Conservation (phyloP, 2,797 vertebrate genomes). For the Pseudochaenichthys georgianus region DNA sequence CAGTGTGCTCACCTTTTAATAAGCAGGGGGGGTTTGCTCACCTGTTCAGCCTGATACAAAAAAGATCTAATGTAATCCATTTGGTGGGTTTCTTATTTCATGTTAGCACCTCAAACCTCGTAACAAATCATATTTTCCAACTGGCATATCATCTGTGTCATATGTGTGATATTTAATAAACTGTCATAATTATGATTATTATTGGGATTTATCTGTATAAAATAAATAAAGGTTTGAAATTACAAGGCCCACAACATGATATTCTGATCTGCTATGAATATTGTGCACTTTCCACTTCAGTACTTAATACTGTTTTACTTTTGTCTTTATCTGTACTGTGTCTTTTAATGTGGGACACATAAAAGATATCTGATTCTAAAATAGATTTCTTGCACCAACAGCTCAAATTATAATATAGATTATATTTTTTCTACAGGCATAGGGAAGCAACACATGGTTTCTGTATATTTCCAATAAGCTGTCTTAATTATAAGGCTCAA, state of each 20-base stretch:
- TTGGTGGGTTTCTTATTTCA: neutral
- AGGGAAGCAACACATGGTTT: neutral
- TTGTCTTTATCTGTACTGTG: too few species aligned
- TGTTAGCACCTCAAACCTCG: neutral
- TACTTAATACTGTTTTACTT: too few species aligned
- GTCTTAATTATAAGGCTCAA: neutral
- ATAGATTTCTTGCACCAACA: neutral
- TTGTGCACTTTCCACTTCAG: too few species aligned
- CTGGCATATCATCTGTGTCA: neutral
- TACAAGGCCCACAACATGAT: too few species aligned
- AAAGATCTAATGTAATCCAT: neutral
- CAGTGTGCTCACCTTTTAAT: conserved; percentile 55
- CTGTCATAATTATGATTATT: neutral
- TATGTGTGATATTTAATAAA: neutral
- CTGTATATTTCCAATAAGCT: neutral
- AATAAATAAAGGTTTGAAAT: too few species aligned
- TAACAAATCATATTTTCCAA: neutral
- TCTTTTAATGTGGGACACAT: too few species aligned
- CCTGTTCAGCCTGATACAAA: conserved; percentile 12
- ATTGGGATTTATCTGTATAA: too few species aligned
- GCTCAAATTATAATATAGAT: too few species aligned
- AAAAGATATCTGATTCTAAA: neutral
- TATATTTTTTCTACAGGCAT: neutral
- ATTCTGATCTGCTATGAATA: neutral
- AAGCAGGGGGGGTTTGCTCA: conserved; percentile 26